Evolutionary conservation across 2,888 invertebrate species (phyloP).

Genomic region (Trachelus troglodyta): DNA sequence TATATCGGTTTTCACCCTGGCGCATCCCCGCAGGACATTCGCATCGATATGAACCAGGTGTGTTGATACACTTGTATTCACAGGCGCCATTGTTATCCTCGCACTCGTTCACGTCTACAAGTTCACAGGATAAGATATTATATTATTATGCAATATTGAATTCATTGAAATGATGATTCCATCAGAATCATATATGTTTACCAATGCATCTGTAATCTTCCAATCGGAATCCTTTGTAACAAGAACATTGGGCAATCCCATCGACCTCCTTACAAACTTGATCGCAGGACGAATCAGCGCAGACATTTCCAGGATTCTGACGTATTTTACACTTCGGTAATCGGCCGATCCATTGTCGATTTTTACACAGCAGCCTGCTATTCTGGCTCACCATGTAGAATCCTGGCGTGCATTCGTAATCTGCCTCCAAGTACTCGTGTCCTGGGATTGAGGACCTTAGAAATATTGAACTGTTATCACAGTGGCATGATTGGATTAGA

Average conservation of each 20-base stretch:
- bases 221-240: slow-evolving; percentile 56
- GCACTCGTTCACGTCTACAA: slow-evolving; percentile 55
- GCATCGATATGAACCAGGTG: slow-evolving; percentile 73
- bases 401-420: slow-evolving; percentile 60
- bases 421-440: slow-evolving; percentile 61
- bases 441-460: slow-evolving; percentile 59
- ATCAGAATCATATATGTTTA: slow-evolving; percentile 27
- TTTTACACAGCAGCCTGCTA: slow-evolving; percentile 54
- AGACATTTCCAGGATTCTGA: slow-evolving; percentile 45
- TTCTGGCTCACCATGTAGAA: slow-evolving; percentile 46
- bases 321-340: slow-evolving; percentile 55
- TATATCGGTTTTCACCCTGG: slow-evolving; percentile 48
- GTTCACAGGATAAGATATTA: not conserved
- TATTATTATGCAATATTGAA: not conserved
- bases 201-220: slow-evolving; percentile 55
- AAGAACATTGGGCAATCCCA: slow-evolving; percentile 54
- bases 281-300: slow-evolving; percentile 56
- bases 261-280: slow-evolving; percentile 58
- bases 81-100: slow-evolving; percentile 59
- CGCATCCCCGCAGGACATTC: slow-evolving; percentile 57
- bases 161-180: not conserved
- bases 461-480: slow-evolving; percentile 3
- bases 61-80: slow-evolving; percentile 72
- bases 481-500: not conserved
- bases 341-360: slow-evolving; percentile 58